Conservation (phyloP, 2,113 vertebrate species). For the Numenius arquata region DNA sequence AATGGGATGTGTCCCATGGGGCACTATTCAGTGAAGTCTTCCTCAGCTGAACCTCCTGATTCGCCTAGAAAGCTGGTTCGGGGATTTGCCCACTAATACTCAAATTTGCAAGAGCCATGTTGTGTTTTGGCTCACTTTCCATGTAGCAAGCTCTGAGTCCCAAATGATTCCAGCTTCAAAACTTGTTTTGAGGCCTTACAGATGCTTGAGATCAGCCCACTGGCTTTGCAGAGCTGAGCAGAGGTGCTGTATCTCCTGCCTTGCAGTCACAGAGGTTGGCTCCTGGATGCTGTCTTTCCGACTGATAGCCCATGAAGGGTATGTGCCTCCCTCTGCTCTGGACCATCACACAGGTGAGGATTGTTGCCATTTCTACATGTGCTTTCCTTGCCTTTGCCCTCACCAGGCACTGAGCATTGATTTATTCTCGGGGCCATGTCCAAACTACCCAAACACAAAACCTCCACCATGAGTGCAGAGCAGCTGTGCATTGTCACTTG, state of each 20-base stretch:
- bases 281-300: background rate
- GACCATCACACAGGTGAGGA: background rate
- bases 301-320: background rate
- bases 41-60: background rate
- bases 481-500: background rate
- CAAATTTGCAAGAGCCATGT: background rate
- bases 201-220: background rate
- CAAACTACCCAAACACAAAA: background rate
- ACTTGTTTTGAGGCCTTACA: background rate
- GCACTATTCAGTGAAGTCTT: background rate
- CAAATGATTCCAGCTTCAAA: background rate
- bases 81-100: background rate
- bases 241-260: background rate
- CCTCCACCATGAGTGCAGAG: rapidly evolving
- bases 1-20: background rate
- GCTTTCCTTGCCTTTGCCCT: background rate
- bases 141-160: background rate
- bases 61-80: background rate
- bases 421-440: background rate
- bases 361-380: background rate
- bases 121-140: background rate
- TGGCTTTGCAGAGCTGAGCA: background rate
- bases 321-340: background rate
- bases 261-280: rapidly evolving
- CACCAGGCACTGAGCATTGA: background rate